A percentile compares a stretch with the other conserved stretches of the same genome.
Evolutionary conservation across 23 tunicate species (phyloP).

Genomic region (Ciona savignyi): DNA sequence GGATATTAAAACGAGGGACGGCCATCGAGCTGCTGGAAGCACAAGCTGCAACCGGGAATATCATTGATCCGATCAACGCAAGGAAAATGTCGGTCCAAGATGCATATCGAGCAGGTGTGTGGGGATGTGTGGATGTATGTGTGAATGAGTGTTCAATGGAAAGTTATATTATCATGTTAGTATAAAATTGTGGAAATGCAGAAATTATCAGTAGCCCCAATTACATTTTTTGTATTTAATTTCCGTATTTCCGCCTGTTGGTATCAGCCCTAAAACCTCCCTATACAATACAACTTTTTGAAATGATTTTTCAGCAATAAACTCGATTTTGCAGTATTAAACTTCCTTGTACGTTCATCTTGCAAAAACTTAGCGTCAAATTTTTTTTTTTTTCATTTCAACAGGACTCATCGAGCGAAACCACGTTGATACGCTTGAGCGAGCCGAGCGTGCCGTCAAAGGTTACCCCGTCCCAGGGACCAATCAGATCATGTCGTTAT

Average conservation of each 20-base stretch:
- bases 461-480: conserved; percentile 64
- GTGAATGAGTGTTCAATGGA: too few species aligned
- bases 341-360: neutral
- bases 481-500: conserved; percentile 46
- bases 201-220: too few species aligned
- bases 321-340: neutral
- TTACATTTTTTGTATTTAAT: neutral
- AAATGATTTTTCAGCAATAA: too few species aligned
- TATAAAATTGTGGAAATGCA: too few species aligned
- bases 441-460: conserved; percentile 69
- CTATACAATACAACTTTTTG: too few species aligned
- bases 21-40: conserved; percentile 95
- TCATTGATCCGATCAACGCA: conserved; percentile 74
- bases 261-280: too few species aligned
- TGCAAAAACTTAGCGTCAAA: neutral
- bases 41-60: conserved; percentile 89
- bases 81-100: conserved; percentile 74
- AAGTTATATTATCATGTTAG: too few species aligned
- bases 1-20: conserved; percentile 87
- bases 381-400: conserved; percentile 1
- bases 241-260: too few species aligned
- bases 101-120: conserved; percentile 46
- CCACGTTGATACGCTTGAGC: conserved; percentile 24
- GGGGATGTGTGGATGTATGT: too few species aligned
- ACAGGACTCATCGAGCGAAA: conserved; percentile 57